These are phyloP conservation scores for Psephotus haematonotus DNA, from an alignment of 2,113 vertebrate species.

Conservation along the genomic window DNA sequence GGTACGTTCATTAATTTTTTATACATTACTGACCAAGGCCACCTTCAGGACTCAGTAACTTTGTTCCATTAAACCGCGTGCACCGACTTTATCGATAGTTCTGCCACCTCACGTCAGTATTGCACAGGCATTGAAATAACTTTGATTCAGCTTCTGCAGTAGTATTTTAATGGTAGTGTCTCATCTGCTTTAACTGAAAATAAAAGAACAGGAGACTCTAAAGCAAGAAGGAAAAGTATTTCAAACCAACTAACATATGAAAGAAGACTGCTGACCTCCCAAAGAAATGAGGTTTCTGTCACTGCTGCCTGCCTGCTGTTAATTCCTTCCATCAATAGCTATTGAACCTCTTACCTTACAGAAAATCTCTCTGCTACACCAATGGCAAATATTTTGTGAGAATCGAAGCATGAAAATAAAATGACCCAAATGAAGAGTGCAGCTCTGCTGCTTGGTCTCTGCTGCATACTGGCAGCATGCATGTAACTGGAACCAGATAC, in stretches of 20 bases:
- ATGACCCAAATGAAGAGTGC: neutral
- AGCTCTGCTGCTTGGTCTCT: neutral
- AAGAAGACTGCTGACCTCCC: neutral
- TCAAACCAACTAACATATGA: neutral
- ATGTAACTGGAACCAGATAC: neutral
- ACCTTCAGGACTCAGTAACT: neutral
- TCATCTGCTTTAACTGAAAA: neutral
- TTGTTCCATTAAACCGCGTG: neutral
- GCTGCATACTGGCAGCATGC: accelerated
- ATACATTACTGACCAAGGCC: neutral
- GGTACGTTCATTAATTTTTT: neutral
- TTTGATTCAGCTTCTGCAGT: neutral
- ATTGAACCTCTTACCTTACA: neutral
- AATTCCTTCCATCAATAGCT: neutral
- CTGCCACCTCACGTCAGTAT: neutral
- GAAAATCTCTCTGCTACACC: neutral
- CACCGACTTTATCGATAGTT: neutral
- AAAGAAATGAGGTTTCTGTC: neutral
- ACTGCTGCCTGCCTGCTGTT: neutral
- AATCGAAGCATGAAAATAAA: neutral
- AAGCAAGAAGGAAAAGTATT: neutral
- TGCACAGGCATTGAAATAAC: neutral
- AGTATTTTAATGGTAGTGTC: neutral
- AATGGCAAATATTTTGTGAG: neutral
- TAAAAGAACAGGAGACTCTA: neutral